Evolutionary conservation across 2,888 invertebrate species (phyloP).

Genomic region (Anthoptus insignis): DNA sequence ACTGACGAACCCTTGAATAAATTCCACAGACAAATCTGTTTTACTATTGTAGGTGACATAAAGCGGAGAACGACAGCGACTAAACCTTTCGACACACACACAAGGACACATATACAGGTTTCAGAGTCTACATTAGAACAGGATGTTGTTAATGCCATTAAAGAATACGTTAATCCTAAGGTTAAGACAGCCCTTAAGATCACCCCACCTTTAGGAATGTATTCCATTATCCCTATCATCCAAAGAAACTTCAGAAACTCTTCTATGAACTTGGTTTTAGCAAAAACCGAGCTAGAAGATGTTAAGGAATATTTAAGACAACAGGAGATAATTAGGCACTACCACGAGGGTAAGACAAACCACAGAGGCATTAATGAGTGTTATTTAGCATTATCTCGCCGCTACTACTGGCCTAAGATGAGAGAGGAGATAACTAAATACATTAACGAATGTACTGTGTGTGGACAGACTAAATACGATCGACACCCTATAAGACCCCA

Average conservation of each 20-base stretch:
- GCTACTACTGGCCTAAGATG: slow-evolving; percentile 50
- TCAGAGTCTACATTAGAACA: slow-evolving; percentile 41
- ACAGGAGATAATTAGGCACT: slow-evolving; percentile 19
- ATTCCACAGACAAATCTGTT: slow-evolving; percentile 9
- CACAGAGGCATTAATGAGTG: slow-evolving; percentile 43
- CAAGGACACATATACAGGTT: slow-evolving; percentile 33
- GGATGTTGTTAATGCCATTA: slow-evolving; percentile 22
- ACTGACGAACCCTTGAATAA: slow-evolving; percentile 17
- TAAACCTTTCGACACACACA: slow-evolving; percentile 43
- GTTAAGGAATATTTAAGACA: slow-evolving; percentile 25
- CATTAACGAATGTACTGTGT: slow-evolving; percentile 43
- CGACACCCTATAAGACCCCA: slow-evolving; percentile 38
- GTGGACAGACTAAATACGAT: slow-evolving; percentile 42
- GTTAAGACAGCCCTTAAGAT: slow-evolving; percentile 25
- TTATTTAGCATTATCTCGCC: slow-evolving; percentile 11
- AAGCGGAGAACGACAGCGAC: slow-evolving; percentile 34
- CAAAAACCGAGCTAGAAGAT: slow-evolving; percentile 30
- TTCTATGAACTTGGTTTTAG: slow-evolving; percentile 27
- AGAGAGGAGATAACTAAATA: slow-evolving; percentile 46
- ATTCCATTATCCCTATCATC: slow-evolving; percentile 24
- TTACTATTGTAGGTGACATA: slow-evolving; percentile 36
- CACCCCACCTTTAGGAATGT: slow-evolving; percentile 26
- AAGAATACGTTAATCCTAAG: slow-evolving; percentile 31
- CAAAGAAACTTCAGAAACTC: slow-evolving; percentile 32
- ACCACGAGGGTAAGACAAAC: slow-evolving; percentile 33